These are phyloP conservation scores for Trachelipus rathkii DNA, from an alignment of 1,140 invertebrate species.

Conservation along the genomic window DNA sequence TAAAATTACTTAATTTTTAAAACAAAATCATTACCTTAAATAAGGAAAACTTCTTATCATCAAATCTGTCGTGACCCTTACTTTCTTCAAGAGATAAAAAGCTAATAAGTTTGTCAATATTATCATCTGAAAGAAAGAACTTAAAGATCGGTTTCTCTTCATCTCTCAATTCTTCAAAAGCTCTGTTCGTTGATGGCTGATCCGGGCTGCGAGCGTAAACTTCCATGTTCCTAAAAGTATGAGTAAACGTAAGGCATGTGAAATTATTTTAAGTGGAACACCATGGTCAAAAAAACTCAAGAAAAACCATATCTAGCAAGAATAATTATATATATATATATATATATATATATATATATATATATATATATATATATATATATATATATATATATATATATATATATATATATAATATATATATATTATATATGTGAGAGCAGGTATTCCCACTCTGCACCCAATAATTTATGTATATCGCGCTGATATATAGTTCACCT, in stretches of 20 bases:
- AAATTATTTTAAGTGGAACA: not conserved
- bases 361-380: too few species aligned
- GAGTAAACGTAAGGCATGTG: not conserved
- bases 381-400: too few species aligned
- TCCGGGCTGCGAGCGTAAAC: constrained; percentile 61
- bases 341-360: not conserved
- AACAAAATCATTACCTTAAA: constrained; percentile 61
- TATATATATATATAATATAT: not conserved
- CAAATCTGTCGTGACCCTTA: constrained; percentile 76
- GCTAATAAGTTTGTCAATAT: constrained; percentile 67
- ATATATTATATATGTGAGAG: not conserved
- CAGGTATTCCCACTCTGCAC: too few species aligned
- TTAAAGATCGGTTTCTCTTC: constrained; percentile 63
- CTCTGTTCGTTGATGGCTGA: constrained; percentile 59
- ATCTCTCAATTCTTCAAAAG: constrained; percentile 54
- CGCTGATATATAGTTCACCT: too few species aligned
- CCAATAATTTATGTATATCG: too few species aligned
- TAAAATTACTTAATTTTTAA: too few species aligned
- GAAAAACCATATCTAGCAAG: not conserved
- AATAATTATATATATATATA: not conserved
- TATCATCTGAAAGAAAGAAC: constrained; percentile 65
- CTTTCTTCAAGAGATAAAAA: constrained; percentile 80
- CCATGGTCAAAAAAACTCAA: not conserved
- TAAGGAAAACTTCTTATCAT: constrained; percentile 60
- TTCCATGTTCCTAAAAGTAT: constrained; percentile 51